Conservation (phyloP, 92 coral and sea anemone genomes). For the Hydrozoanthus gracilis region DNA sequence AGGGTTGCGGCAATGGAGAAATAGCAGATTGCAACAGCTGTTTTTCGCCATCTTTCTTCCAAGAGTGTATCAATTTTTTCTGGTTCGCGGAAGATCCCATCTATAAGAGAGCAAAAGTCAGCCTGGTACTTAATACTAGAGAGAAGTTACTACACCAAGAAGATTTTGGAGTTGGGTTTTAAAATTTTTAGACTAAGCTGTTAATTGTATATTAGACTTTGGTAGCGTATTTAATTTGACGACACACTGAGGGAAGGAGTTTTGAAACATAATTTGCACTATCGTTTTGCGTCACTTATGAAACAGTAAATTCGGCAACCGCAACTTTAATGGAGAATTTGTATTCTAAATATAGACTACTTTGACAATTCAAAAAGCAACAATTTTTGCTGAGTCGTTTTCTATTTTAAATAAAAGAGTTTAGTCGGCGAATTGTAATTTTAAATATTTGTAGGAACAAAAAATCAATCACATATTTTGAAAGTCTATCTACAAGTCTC, state of each 20-base stretch:
- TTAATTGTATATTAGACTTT: too few species aligned
- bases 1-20: constrained; percentile 30
- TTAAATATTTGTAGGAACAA: not conserved
- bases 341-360: not conserved
- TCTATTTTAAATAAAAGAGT: not conserved
- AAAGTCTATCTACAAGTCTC: not conserved
- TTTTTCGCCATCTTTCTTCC: constrained; percentile 39
- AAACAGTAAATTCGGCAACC: too few species aligned
- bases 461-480: not conserved
- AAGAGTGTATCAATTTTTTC: constrained; percentile 37
- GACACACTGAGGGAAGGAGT: too few species aligned
- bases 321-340: not conserved
- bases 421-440: not conserved
- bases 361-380: not conserved
- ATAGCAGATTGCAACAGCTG: constrained; percentile 28
- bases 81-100: constrained; percentile 47
- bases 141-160: not conserved
- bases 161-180: not conserved
- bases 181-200: not conserved
- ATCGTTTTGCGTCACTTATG: too few species aligned
- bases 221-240: too few species aligned
- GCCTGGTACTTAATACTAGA: not conserved
- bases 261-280: too few species aligned
- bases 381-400: not conserved
- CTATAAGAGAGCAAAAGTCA: not conserved